A percentile compares a stretch with the other conserved stretches of the same genome.
Evolutionary conservation across 2,113 vertebrate species (phyloP).

Genomic region (Campylomormyrus numenius): DNA sequence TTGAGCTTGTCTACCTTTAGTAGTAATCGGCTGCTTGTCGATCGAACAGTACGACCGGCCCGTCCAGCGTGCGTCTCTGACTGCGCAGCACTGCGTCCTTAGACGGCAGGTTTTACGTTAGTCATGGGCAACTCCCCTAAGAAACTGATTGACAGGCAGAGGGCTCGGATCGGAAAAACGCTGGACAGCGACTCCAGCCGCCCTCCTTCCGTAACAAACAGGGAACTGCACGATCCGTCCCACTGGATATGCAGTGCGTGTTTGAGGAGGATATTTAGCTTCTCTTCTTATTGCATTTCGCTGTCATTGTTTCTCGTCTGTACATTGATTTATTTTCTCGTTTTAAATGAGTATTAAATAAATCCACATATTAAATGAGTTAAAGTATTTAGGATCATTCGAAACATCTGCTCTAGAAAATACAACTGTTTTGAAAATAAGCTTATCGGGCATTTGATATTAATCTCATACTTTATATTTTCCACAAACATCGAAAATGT

Average conservation of each 20-base stretch:
- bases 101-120: background rate
- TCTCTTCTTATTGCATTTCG: background rate
- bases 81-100: background rate
- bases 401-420: background rate
- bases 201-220: background rate
- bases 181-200: background rate
- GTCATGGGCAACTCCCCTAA: background rate
- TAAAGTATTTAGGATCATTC: background rate
- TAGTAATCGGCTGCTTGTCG: background rate
- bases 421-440: background rate
- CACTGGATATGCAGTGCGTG: background rate
- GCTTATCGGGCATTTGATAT: background rate
- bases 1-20: background rate
- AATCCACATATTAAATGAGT: background rate
- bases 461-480: background rate
- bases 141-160: background rate
- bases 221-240: background rate
- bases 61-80: background rate
- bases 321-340: background rate
- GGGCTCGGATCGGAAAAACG: background rate
- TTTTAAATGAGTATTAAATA: background rate
- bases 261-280: background rate
- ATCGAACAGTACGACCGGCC: background rate
- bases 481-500: background rate
- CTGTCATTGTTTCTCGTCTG: background rate